Evolutionary conservation across 1,140 invertebrate genomes (phyloP).

Genomic region (Bacillus rossius): DNA sequence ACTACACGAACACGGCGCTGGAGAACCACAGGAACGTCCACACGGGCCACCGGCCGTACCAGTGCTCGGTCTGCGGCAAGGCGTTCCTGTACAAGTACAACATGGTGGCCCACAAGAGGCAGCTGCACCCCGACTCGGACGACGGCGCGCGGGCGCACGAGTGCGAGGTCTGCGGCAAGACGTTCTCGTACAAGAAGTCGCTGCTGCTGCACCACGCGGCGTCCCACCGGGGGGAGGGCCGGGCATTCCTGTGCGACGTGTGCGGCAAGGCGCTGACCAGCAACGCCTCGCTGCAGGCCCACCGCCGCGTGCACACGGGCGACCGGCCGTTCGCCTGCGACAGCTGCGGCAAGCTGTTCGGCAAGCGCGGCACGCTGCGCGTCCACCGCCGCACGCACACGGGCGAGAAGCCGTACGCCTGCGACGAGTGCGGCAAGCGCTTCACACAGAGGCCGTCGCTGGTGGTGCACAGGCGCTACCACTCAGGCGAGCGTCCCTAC

Average conservation of each 20-base stretch:
- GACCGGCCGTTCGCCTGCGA: neutral
- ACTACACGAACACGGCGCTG: conserved; percentile 22
- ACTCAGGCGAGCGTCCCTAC: conserved; percentile 42
- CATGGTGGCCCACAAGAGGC: conserved; percentile 39
- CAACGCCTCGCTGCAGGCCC: conserved; percentile 49
- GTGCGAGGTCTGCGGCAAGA: conserved; percentile 27
- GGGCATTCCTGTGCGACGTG: conserved; percentile 30
- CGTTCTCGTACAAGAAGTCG: conserved; percentile 39
- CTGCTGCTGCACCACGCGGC: conserved; percentile 20
- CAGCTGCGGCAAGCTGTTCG: conserved; percentile 59
- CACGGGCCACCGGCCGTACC: conserved; percentile 24
- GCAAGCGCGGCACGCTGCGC: conserved; percentile 46
- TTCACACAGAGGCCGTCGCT: conserved; percentile 47
- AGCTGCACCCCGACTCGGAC: conserved; percentile 22
- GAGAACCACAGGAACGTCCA: conserved; percentile 28
- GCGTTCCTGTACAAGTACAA: conserved; percentile 46
- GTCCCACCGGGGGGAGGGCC: neutral
- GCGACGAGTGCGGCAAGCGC: conserved; percentile 51
- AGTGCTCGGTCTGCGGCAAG: conserved; percentile 48
- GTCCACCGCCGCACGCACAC: conserved; percentile 64
- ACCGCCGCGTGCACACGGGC: conserved; percentile 39
- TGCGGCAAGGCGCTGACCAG: conserved; percentile 43
- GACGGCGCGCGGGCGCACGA: neutral
- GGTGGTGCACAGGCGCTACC: conserved; percentile 38
- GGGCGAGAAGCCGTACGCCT: conserved; percentile 65